Base-by-base conservation (phyloP, 1,140 invertebrate genomes). In the Drosophila paulistorum region DNA sequence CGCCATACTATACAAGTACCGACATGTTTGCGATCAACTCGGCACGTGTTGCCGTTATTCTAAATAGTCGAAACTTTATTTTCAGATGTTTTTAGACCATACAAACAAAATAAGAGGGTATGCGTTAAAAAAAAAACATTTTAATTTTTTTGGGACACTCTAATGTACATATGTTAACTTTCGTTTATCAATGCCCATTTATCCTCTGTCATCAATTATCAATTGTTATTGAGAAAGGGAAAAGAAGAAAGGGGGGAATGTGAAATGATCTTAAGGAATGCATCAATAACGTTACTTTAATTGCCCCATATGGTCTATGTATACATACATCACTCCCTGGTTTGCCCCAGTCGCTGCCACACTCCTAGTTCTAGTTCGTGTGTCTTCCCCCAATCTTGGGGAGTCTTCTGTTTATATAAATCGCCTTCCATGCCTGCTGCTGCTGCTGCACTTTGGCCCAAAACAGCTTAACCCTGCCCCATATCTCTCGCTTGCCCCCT, bases 301-400 rank as follows among this genome's bases (percentile, higher is more conserved):
- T 82, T 79, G 79, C 54, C 57, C 79, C 82, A 87, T 79, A 85
- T 86, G 82, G 83, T 71, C 68, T 59, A 51, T 67, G 68, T 68
- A 68, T 55, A 69, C 45, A 75, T 75, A 71, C 61, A 66, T 58
- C 57, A 39, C 26, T 1, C 11, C 13, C 11, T 33, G 17, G 33
- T 33, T 7, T 6, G 5, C 57, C 33, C 14, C 33, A 23, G 30
- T 4, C 20, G 0, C 9, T 26, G n/a, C 30, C 30, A 20, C 26
- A 30, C 6, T 30, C 30, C 30, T 7, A 30, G 20, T 30, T 30
- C 33, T 20, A 17, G 3, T 14, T 14, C n/a, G 6, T 45, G n/a
- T 45, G n/a, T 7, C n/a, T 30, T 3, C 6, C 45, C 45, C 45
- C 17, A 51, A 51, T 14, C 14, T 20, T 17, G 7, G 14, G 45